phyloP scores from a whole-genome alignment of 2,888 invertebrate species.

The Scelioninae gen. 1 region DNA sequence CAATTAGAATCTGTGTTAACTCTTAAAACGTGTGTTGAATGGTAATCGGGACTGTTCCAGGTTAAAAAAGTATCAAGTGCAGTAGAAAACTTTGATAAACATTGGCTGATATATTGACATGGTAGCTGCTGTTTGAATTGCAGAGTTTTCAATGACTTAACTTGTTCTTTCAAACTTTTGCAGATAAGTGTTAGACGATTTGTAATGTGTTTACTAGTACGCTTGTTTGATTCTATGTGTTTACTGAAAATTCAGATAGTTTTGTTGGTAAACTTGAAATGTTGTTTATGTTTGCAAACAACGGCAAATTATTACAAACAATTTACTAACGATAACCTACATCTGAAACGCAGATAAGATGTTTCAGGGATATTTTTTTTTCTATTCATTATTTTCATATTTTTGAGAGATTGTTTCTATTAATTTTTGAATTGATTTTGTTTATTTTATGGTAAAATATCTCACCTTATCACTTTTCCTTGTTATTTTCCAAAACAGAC shows the following conservation, averaged over 20 bases:
- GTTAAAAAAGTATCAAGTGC: slow-evolving; percentile 49
- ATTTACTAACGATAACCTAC: too few relatives aligned
- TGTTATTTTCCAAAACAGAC: background rate
- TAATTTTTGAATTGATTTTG: too few relatives aligned
- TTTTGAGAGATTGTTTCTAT: too few relatives aligned
- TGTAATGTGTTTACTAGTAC: slow-evolving; percentile 44
- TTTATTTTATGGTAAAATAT: too few relatives aligned
- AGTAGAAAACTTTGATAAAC: slow-evolving; percentile 29
- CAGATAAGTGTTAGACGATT: slow-evolving; percentile 18
- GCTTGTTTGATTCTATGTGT: slow-evolving; percentile 1
- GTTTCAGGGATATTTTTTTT: too few relatives aligned
- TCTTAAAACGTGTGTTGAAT: slow-evolving; percentile 28
- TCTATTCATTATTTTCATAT: too few relatives aligned
- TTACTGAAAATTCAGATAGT: background rate
- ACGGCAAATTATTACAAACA: too few relatives aligned
- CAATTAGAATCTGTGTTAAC: slow-evolving; percentile 37
- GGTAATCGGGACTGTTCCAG: slow-evolving; percentile 16
- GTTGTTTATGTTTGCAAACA: background rate
- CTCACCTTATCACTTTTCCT: too few relatives aligned
- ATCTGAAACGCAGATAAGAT: too few relatives aligned
- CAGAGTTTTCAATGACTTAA: slow-evolving; percentile 26
- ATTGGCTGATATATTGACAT: slow-evolving; percentile 34
- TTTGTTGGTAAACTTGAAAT: background rate
- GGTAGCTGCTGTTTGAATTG: slow-evolving; percentile 19
- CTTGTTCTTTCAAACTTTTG: slow-evolving; percentile 28